Conservation (phyloP, 1,140 invertebrate genomes). For the Aradophagus sp. region DNA sequence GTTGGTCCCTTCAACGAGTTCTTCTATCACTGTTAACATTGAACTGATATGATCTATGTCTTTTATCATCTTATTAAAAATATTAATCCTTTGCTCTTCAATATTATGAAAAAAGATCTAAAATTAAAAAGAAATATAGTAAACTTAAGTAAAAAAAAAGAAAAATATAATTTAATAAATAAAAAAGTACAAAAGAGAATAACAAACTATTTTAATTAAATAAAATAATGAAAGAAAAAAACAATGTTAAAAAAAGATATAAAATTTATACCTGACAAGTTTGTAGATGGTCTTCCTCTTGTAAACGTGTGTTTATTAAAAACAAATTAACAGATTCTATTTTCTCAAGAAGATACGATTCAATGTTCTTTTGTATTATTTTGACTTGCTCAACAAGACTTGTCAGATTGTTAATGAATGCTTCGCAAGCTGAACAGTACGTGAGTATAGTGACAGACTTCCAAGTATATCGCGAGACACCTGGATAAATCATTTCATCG, state of each 20-base stretch:
- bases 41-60: conserved; percentile 84
- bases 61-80: conserved; percentile 79
- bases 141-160: too few species aligned
- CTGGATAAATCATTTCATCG: conserved; percentile 86
- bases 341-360: too few species aligned
- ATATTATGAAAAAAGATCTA: conserved; percentile 82
- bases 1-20: conserved; percentile 80
- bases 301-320: conserved; percentile 72
- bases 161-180: too few species aligned
- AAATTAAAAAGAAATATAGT: too few species aligned
- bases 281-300: conserved; percentile 41
- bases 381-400: conserved; percentile 83
- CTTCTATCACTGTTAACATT: conserved; percentile 87
- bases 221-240: too few species aligned
- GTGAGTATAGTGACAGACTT: conserved; percentile 86
- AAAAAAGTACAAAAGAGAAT: too few species aligned
- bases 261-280: conserved; percentile 62
- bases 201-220: neutral
- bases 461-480: conserved; percentile 87
- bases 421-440: conserved; percentile 78
- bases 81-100: conserved; percentile 79
- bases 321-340: conserved; percentile 78
- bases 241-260: neutral
- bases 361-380: too few species aligned
- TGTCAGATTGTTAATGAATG: conserved; percentile 77